Conservation (phyloP, 2,888 invertebrate genomes). For the Sesia bembeciformis region DNA sequence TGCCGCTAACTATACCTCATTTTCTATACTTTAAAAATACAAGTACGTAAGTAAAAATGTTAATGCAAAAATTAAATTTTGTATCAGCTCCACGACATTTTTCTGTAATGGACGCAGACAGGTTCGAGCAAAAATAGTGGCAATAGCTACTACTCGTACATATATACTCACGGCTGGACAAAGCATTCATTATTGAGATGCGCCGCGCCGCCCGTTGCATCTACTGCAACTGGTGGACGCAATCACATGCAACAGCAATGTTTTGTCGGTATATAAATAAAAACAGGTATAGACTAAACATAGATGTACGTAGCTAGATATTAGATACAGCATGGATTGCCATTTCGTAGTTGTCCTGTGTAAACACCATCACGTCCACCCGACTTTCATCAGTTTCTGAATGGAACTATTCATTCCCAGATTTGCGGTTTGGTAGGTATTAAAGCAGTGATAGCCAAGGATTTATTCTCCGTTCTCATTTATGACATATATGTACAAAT, state of each 20-base stretch:
- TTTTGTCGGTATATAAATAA: neutral
- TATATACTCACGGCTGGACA: conserved; percentile 41
- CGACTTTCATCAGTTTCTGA: too few species aligned
- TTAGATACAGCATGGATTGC: too few species aligned
- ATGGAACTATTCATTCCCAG: too few species aligned
- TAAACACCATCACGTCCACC: too few species aligned
- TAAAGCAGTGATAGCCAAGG: too few species aligned
- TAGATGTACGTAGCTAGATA: neutral
- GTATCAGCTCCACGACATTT: conserved; percentile 24
- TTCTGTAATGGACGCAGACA: conserved; percentile 58
- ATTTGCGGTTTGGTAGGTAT: too few species aligned
- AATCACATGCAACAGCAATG: conserved; percentile 10
- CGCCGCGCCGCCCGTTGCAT: conserved; percentile 20
- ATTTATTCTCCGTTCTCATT: too few species aligned
- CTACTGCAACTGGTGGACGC: conserved; percentile 11
- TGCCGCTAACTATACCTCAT: too few species aligned
- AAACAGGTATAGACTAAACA: neutral
- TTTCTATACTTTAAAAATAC: neutral
- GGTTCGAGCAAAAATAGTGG: conserved; percentile 69
- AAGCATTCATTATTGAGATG: conserved; percentile 68
- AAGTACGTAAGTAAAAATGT: neutral
- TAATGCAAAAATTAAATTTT: too few species aligned
- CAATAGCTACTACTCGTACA: conserved; percentile 39
- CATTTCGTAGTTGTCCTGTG: too few species aligned
- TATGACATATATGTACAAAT: too few species aligned